Evolutionary conservation across 2,888 invertebrate species (phyloP).

Genomic region (Onthophagus sagittarius): DNA sequence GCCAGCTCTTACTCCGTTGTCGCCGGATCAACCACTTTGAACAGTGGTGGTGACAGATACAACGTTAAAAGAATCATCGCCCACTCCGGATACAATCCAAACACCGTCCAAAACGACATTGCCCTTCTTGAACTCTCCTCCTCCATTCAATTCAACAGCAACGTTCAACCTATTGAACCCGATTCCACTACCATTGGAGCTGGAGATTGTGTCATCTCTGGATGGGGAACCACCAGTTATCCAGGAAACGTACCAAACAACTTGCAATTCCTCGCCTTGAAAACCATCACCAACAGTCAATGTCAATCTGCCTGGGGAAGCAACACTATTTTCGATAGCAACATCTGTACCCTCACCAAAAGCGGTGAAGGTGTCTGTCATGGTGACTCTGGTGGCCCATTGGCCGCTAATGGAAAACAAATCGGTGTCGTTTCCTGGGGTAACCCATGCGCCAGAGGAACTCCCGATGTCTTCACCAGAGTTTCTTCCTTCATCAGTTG

Average conservation of each 20-base stretch:
- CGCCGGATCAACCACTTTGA: slow-evolving; percentile 38
- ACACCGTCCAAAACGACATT: slow-evolving; percentile 24
- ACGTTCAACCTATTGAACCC: slow-evolving; percentile 30
- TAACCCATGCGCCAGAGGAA: slow-evolving; percentile 45
- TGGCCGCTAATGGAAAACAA: slow-evolving; percentile 19
- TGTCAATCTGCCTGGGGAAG: slow-evolving; percentile 48
- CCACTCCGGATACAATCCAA: slow-evolving; percentile 24
- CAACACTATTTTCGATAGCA: slow-evolving; percentile 51
- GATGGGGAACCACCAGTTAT: slow-evolving; percentile 53
- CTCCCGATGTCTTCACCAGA: slow-evolving; percentile 47
- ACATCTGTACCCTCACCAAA: slow-evolving; percentile 57
- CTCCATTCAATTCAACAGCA: slow-evolving; percentile 13
- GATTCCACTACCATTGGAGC: slow-evolving; percentile 40
- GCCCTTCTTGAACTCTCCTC: slow-evolving; percentile 22
- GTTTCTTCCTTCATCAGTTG: slow-evolving; percentile 44
- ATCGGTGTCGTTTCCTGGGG: slow-evolving; percentile 42
- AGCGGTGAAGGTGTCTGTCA: slow-evolving; percentile 60
- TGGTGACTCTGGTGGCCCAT: slow-evolving; percentile 36
- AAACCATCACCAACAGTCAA: slow-evolving; percentile 49
- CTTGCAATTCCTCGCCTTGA: slow-evolving; percentile 54
- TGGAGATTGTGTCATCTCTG: slow-evolving; percentile 44
- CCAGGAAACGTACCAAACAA: slow-evolving; percentile 54
- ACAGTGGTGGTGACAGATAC: slow-evolving; percentile 36
- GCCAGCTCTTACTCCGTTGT: slow-evolving; percentile 34
- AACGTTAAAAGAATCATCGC: slow-evolving; percentile 31